Conservation (phyloP, 2,888 invertebrate species). For the Anagyrus pseudococci region DNA sequence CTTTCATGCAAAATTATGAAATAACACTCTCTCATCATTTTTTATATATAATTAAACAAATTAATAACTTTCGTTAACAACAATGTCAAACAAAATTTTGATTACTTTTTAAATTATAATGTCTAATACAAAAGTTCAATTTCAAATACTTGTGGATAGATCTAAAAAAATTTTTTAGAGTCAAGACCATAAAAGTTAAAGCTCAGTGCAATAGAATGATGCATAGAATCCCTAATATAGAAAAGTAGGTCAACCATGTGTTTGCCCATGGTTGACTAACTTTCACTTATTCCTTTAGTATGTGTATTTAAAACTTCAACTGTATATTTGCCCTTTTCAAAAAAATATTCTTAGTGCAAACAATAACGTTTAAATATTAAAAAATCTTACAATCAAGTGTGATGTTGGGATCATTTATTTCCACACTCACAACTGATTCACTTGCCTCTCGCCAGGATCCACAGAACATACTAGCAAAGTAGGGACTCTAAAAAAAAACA, state of each 20-base stretch:
- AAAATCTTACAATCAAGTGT: constrained; percentile 68
- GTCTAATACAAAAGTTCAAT: not conserved
- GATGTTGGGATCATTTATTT: constrained; percentile 76
- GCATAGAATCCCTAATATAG: constrained; percentile 38
- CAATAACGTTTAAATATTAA: constrained; percentile 13
- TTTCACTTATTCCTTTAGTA: constrained; percentile 41
- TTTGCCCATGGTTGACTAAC: constrained; percentile 31
- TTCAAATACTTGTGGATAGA: not conserved
- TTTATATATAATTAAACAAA: no score
- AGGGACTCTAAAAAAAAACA: constrained; percentile 68
- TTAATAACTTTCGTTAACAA: no score
- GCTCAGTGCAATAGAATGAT: constrained; percentile 13
- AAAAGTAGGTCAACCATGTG: constrained; percentile 42
- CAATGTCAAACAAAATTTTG: no score
- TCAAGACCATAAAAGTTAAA: constrained; percentile 30
- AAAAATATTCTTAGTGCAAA: constrained; percentile 15
- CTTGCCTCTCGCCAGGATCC: constrained; percentile 79
- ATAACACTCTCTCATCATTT: no score
- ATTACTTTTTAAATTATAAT: not conserved
- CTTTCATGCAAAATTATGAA: not conserved
- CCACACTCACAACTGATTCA: constrained; percentile 71
- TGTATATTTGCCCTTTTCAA: not conserved
- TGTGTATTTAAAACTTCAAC: constrained; percentile 7
- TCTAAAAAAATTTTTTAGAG: constrained; percentile 10
- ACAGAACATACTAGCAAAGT: constrained; percentile 82